Evolutionary conservation across 2,888 invertebrate genomes (phyloP), one percentile per base, ranked within the genome.

Genomic region (Xestia c-nigrum): DNA sequence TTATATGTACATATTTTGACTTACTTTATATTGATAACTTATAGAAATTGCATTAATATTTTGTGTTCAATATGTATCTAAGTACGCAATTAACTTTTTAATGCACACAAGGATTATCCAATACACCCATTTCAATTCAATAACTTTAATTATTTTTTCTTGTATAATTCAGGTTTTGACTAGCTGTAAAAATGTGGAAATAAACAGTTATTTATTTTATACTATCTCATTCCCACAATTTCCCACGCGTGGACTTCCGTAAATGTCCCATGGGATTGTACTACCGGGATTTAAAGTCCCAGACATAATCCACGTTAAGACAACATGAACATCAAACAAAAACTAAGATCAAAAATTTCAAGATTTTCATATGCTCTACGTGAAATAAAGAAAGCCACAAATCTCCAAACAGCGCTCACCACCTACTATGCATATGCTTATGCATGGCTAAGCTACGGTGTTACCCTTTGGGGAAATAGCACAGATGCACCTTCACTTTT

Each of bases 1-100:
- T 55, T 55, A 46, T 65, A 75, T 65, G 31, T 46, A 46, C 16
- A 40, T 61, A 43, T 50, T 74, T 40, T 50, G 19, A 40, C 12
- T 38, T 74, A 61, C n/a, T 43, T 1, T n/a, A 50, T 19, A 50
- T 50, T 31, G 47, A 43, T 31, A 24, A 19, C 5, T 47, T 31
- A 21, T 6, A 38, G n/a, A 14, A 19, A 6, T 9, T 69, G 40
- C 2, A 38, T n/a, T n/a, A 7, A 43, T n/a, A 46, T 31, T 21
- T 21, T 31, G 6, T 31, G 10, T 31, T 66, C 21, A 21, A 21
- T 21, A 19, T 24, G 12, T 19, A 21, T 40, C 9, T 14, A 16
- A 43, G 64, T 64, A 19, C 14, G 14, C 21, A 24, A 69, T 40
- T 24, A 40, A 55, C 31, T 47, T 38, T n/a, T 24, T 52, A 55